Evolutionary conservation across 2,113 vertebrate genomes (phyloP), one percentile per base, ranked within the genome.

Genomic region (Megaceryle torquata): DNA sequence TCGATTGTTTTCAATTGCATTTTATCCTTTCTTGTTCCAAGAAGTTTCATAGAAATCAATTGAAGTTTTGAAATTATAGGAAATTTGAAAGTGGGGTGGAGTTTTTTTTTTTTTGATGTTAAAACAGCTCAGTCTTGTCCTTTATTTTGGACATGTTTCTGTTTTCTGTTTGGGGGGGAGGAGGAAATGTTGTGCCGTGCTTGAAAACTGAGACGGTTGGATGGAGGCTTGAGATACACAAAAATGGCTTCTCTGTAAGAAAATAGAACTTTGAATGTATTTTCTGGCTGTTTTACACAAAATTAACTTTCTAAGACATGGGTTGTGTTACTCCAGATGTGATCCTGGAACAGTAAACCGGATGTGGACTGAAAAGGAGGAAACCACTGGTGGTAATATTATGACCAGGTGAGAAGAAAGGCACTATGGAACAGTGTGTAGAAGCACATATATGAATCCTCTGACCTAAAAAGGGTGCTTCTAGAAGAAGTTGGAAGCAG

Each of bases 1-100:
- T 94, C 82, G 69, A 79, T 72, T 83, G 35, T 65, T 97, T 94
- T 88, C 68, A 86, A 41, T 43, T 94, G 74, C 20, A 13, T 88
- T 90, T 96, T 78, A 82, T 82, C 63, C 57, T 22, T 82, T 86
- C 48, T n/a, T 69, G 6, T 91, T 91, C 21, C 61, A 65, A 92
- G 72, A 88, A 81, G 64, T 78, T 90, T 46, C 9, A 54, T 39
- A 91, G 82, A 90, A 94, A 94, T 68, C 51, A 95, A 81, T 86
- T 35, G 14, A 63, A 95, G 71, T 81, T 90, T 90, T 88, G 16
- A 91, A 88, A 86, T 72, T 81, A n/a, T 3, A 67, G 33, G 9
- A 31, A 72, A 84, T 68, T 53, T 48, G 9, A 78, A 90, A 77
- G 39, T 56, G 13, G 1, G 69, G 17, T 31, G 67, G n/a, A n/a